phyloP scores from a whole-genome alignment of 2,797 vertebrate species.

The Decapterus maruadsi region DNA sequence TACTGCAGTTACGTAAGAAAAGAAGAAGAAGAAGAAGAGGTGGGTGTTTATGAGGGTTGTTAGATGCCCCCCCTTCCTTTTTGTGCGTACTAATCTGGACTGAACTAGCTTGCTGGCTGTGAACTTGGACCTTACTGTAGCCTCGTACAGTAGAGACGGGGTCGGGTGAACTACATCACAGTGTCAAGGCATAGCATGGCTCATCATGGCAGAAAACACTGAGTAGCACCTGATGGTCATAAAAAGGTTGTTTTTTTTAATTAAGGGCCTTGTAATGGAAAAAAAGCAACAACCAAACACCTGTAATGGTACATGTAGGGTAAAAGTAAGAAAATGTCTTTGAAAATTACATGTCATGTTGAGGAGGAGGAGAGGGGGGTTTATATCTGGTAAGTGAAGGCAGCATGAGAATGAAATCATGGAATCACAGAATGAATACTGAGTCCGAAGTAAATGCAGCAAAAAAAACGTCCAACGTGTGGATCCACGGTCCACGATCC shows the following conservation, averaged over 20 bases:
- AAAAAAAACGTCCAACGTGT: constrained; percentile 34
- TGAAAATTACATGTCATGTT: constrained; percentile 10
- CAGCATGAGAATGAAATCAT: constrained; percentile 57
- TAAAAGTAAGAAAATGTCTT: neutral
- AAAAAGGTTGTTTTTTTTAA: constrained; percentile 14
- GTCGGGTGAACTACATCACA: constrained; percentile 63
- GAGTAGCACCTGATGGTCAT: constrained; percentile 63
- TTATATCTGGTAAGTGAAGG: constrained; percentile 64
- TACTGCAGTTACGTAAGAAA: constrained; percentile 45
- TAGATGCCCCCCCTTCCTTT: constrained; percentile 16
- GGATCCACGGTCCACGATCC: constrained; percentile 48
- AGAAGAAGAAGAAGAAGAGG: constrained; percentile 16
- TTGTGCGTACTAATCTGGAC: constrained; percentile 36
- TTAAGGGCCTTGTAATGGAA: constrained; percentile 30
- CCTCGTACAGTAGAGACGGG: constrained; percentile 43
- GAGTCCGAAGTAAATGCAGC: constrained; percentile 47
- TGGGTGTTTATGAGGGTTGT: constrained; percentile 38
- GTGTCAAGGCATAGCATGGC: constrained; percentile 77
- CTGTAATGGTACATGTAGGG: constrained; percentile 34
- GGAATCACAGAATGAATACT: constrained; percentile 28
- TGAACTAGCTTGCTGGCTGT: constrained; percentile 56
- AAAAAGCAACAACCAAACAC: constrained; percentile 11
- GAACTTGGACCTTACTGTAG: constrained; percentile 53
- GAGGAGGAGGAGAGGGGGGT: too few species aligned
- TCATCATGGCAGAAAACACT: constrained; percentile 75